A percentile compares a stretch with the other conserved stretches of the same genome.
Evolutionary conservation across 1,140 invertebrate species (phyloP).

Genomic region (Condylostylus longicornis): DNA sequence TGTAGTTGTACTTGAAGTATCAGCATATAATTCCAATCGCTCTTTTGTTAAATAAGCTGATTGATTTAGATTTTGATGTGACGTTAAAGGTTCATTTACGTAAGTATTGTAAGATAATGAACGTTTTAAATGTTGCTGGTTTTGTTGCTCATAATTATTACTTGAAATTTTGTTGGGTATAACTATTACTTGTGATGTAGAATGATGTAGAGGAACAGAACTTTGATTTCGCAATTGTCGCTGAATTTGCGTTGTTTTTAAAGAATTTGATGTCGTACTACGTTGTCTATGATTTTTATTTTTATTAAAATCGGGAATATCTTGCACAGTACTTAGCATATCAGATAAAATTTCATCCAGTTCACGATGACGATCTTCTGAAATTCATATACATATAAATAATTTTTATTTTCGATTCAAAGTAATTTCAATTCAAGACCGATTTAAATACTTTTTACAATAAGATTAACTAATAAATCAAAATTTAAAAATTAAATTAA

Average conservation of each 20-base stretch:
- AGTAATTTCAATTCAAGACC: too few species aligned
- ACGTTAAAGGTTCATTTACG: neutral
- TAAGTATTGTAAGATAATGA: neutral
- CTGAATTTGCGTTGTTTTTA: too few species aligned
- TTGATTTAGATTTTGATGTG: neutral
- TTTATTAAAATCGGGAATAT: slow-evolving; percentile 5
- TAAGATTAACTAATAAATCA: too few species aligned
- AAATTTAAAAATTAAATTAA: too few species aligned
- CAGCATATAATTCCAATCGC: slow-evolving; percentile 4
- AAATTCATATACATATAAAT: neutral
- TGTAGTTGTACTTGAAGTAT: slow-evolving; percentile 7
- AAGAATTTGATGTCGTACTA: neutral
- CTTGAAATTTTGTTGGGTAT: neutral
- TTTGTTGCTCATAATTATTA: neutral
- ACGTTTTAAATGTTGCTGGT: neutral
- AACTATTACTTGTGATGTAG: neutral
- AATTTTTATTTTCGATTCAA: too few species aligned
- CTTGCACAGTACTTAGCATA: slow-evolving; percentile 8
- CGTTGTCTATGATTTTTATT: neutral
- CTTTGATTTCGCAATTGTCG: slow-evolving; percentile 1
- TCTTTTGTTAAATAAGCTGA: slow-evolving; percentile 1
- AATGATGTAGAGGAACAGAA: neutral
- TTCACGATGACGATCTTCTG: slow-evolving; percentile 7
- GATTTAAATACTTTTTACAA: too few species aligned
- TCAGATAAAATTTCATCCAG: slow-evolving; percentile 7